Percentiles rank a stretch among this genome's conserved stretches.
These are phyloP conservation scores for Microtus richardsoni DNA, from an alignment of 2,113 vertebrate genomes.

Conservation along the genomic window DNA sequence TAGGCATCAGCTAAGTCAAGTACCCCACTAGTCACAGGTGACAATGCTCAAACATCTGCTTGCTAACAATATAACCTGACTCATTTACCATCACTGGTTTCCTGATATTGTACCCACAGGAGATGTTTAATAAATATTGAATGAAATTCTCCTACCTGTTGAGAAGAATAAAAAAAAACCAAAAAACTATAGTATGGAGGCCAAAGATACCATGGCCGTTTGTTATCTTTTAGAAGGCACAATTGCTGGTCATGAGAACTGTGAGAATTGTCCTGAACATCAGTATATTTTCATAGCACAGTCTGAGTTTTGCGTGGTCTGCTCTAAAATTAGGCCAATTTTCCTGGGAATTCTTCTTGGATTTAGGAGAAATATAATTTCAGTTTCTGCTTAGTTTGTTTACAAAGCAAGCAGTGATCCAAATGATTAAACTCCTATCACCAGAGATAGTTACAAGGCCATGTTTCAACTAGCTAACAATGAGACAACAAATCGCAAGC, in stretches of 20 bases:
- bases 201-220: not conserved
- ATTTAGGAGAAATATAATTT: slow-evolving; percentile 71
- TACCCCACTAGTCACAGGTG: slow-evolving; percentile 76
- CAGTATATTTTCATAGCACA: not conserved
- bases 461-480: slow-evolving; percentile 51
- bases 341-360: slow-evolving; percentile 40
- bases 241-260: not conserved
- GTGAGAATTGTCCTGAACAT: not conserved
- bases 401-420: slow-evolving; percentile 73
- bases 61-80: slow-evolving; percentile 75
- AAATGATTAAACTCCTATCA: slow-evolving; percentile 68
- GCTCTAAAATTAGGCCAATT: slow-evolving; percentile 57
- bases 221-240: not conserved
- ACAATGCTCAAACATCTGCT: slow-evolving; percentile 77
- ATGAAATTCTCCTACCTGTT: slow-evolving; percentile 73
- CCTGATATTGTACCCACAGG: slow-evolving; percentile 72
- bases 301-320: not conserved
- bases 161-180: slow-evolving; percentile 56
- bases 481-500: slow-evolving; percentile 66
- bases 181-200: not conserved
- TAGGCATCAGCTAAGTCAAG: slow-evolving; percentile 67
- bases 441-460: slow-evolving; percentile 47
- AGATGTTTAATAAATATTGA: slow-evolving; percentile 77
- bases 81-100: slow-evolving; percentile 74
- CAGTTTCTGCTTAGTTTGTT: slow-evolving; percentile 74